Conservation (phyloP, 2,113 vertebrate genomes). For the Gila orcuttii region DNA sequence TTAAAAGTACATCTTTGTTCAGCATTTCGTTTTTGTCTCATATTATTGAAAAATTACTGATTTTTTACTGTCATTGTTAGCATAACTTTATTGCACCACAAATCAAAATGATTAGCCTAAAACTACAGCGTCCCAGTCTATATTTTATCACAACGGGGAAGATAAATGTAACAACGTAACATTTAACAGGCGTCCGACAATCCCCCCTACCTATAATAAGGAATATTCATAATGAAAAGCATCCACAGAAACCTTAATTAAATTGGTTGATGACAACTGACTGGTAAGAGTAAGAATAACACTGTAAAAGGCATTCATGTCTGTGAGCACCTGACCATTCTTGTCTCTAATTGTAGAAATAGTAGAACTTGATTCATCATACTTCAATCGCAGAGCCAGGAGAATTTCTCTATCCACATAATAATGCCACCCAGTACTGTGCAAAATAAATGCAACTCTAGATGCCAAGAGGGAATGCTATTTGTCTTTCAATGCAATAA, state of each 20-base stretch:
- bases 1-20: not conserved
- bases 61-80: not conserved
- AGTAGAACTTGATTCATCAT: not conserved
- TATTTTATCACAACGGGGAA: not conserved
- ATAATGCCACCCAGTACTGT: not conserved
- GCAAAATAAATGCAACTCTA: slow-evolving; percentile 30
- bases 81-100: not conserved
- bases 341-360: not conserved
- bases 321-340: not conserved
- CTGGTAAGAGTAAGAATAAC: not conserved
- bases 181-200: not conserved
- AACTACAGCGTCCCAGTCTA: not conserved
- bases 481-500: slow-evolving; percentile 34
- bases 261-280: not conserved
- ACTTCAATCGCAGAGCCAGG: slow-evolving; percentile 12
- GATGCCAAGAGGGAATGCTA: not conserved
- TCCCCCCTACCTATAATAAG: not conserved
- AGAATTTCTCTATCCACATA: slow-evolving; percentile 12
- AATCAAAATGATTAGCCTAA: not conserved
- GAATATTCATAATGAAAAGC: not conserved
- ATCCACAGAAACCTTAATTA: not conserved
- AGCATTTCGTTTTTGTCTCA: not conserved
- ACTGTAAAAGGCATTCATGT: not conserved
- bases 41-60: not conserved
- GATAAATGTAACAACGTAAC: not conserved